Evolutionary conservation across 2,888 invertebrate species (phyloP).

Genomic region (Polietes domitor): DNA sequence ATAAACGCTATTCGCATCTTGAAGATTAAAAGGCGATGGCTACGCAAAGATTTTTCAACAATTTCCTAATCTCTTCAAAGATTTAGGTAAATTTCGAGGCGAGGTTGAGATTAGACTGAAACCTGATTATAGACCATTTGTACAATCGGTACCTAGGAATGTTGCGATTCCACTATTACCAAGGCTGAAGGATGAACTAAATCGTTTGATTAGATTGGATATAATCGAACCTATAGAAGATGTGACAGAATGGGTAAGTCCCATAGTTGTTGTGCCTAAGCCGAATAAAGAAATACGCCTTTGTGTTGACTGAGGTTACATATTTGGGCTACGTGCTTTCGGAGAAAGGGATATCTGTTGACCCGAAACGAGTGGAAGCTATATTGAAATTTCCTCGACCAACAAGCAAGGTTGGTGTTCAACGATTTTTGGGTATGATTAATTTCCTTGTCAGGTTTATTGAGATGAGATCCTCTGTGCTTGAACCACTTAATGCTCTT

Average conservation of each 20-base stretch:
- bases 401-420: slow-evolving; percentile 37
- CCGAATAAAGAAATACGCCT: slow-evolving; percentile 6
- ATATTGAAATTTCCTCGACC: slow-evolving; percentile 38
- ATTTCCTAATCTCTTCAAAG: slow-evolving; percentile 40
- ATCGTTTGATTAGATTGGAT: background rate
- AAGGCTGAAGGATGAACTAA: slow-evolving; percentile 10
- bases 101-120: slow-evolving; percentile 45
- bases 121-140: slow-evolving; percentile 41
- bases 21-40: background rate
- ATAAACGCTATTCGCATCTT: slow-evolving; percentile 6
- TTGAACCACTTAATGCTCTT: slow-evolving; percentile 16
- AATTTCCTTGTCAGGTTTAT: slow-evolving; percentile 38
- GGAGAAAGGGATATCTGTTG: slow-evolving; percentile 18
- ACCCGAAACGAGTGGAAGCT: background rate
- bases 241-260: slow-evolving; percentile 46
- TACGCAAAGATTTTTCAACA: slow-evolving; percentile 22
- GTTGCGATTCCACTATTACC: slow-evolving; percentile 31
- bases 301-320: slow-evolving; percentile 22
- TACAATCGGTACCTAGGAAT: slow-evolving; percentile 35
- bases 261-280: slow-evolving; percentile 19
- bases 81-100: slow-evolving; percentile 45
- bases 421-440: slow-evolving; percentile 51
- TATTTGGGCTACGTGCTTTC: too few relatives aligned
- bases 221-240: slow-evolving; percentile 39
- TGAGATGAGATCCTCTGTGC: slow-evolving; percentile 13